phyloP scores from a whole-genome alignment of 1,140 invertebrate genomes.

The Hermetia illucens region DNA sequence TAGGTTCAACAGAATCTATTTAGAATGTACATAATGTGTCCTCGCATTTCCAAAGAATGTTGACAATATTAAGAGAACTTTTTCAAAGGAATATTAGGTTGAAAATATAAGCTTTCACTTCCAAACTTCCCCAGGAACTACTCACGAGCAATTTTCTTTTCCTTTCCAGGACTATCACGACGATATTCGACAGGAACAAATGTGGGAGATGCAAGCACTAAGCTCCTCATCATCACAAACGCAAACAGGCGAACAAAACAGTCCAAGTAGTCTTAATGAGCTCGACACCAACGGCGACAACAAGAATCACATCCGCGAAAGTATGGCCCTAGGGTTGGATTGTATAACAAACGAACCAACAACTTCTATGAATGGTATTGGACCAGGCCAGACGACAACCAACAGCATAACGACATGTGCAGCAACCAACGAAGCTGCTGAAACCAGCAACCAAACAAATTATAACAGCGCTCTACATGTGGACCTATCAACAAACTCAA shows the following conservation, averaged over 20 bases:
- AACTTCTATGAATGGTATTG: too few relatives aligned
- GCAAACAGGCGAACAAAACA: conserved; percentile 23
- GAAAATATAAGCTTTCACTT: too few relatives aligned
- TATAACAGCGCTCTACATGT: not conserved
- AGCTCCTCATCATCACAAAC: conserved; percentile 30
- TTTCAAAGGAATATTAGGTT: too few relatives aligned
- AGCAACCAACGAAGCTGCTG: conserved; percentile 11
- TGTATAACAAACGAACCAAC: too few relatives aligned
- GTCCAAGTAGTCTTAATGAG: conserved; percentile 18
- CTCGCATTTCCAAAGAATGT: too few relatives aligned
- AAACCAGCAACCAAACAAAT: conserved; percentile 8
- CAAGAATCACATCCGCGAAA: not conserved
- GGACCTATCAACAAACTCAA: not conserved
- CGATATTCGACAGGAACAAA: conserved; percentile 70
- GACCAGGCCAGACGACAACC: conserved; percentile 14
- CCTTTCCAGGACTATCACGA: conserved; percentile 60
- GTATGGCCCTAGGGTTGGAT: too few relatives aligned
- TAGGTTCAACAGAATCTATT: too few relatives aligned
- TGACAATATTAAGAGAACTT: too few relatives aligned
- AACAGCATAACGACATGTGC: conserved; percentile 8
- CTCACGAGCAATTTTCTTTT: conserved; percentile 1
- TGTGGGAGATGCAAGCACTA: conserved; percentile 69
- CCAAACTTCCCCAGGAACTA: too few relatives aligned
- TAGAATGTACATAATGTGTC: too few relatives aligned
- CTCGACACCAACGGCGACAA: not conserved